Base-by-base conservation (phyloP, 2,113 vertebrate genomes). In the Myanophis thanlyinensis region DNA sequence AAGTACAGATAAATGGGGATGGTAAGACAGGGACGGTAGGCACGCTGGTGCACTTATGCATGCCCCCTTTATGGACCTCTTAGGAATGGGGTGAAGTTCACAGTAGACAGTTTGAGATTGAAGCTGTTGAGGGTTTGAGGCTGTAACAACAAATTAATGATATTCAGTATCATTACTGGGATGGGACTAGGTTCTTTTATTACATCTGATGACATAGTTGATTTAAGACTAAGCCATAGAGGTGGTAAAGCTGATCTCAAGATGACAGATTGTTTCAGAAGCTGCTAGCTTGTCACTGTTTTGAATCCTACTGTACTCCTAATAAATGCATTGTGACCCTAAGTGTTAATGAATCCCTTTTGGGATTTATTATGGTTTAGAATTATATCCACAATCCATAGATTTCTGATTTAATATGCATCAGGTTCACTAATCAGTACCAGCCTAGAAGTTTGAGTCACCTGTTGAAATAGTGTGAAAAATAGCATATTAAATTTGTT, bases 321-420 rank as follows among this genome's bases (percentile, higher is more conserved):
- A 73, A 67, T 67, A 30, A n/a, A n/a, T 20, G 27, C 35, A 53
- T 35, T 56, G 5, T 51, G 30, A 40, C n/a, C 47, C 10, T 87
- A 80, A 53, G 8, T 53, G 35, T 47, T 88, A 73, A 88, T 9
- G 23, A 95, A 96, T 96, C 95, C 97, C 94, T 89, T 86, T 89
- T 96, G 91, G 93, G 93, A 93, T 95, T 94, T 94, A 85, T 92
- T 96, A 59, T 85, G 95, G 95, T 93, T 96, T 95, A 96, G 95
- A 97, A 97, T 97, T 96, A 97, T 84, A 92, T 95, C 92, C 93
- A 47, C 54, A 94, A 4, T 92, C 53, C 94, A 93, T 94, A 95
- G 96, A 97, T 97, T 97, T 96, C 96, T 95, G 91, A 52, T 94
- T 97, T 52, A 22, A 53, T 96, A 93, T 96, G 95, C 96, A 97